These are phyloP conservation scores for Pelecanoides urinatrix DNA, from an alignment of 2,113 vertebrate species.

Conservation along the genomic window DNA sequence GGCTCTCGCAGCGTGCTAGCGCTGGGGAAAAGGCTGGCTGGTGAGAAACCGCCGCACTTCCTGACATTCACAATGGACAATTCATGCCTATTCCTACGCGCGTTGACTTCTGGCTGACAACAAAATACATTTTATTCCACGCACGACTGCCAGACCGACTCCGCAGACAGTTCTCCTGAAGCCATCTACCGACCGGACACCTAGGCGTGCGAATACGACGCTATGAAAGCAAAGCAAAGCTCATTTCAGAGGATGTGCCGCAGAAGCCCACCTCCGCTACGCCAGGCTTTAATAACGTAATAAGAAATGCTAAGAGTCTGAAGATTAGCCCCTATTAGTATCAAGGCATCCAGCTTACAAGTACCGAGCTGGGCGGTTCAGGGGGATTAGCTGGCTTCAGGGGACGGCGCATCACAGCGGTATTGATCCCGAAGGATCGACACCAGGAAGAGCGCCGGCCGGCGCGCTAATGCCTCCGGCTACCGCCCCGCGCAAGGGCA, in stretches of 20 bases:
- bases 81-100: rapidly evolving
- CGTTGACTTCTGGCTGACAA: background rate
- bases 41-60: rapidly evolving
- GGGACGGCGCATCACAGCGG: rapidly evolving
- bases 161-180: background rate
- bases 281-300: background rate
- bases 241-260: background rate
- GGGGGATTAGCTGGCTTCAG: background rate
- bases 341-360: background rate
- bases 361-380: background rate
- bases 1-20: rapidly evolving
- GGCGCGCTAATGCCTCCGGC: background rate
- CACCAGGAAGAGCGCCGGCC: rapidly evolving
- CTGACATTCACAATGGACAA: background rate
- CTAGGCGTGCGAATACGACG: rapidly evolving
- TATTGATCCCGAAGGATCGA: background rate
- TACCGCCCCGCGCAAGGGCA: too few species aligned
- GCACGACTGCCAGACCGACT: background rate
- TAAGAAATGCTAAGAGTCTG: background rate
- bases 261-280: background rate
- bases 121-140: rapidly evolving
- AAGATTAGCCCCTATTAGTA: background rate
- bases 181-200: rapidly evolving
- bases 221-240: rapidly evolving
- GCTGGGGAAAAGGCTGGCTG: background rate